Evolutionary conservation across 2,888 invertebrate species (phyloP).

Genomic region (Strigamia crassipes): DNA sequence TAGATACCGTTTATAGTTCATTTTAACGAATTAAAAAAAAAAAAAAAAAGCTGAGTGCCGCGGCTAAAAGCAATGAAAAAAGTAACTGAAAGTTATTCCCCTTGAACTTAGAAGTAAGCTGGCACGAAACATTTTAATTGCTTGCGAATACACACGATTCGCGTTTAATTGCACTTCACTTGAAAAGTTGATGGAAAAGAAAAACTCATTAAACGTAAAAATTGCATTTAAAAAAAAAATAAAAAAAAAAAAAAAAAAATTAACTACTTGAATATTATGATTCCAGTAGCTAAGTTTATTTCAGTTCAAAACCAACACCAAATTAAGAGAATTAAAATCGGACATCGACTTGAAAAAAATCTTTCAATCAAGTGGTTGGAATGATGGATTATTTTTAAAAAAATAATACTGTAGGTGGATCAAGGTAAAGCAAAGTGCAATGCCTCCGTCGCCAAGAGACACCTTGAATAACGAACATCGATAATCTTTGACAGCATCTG

Average conservation of each 20-base stretch:
- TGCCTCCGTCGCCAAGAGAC: conserved; percentile 1
- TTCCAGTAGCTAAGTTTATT: background rate
- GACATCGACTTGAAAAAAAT: background rate
- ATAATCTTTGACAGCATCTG: conserved; percentile 33
- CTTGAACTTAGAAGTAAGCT: conserved; percentile 35
- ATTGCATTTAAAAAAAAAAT: background rate
- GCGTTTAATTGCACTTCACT: conserved; percentile 32
- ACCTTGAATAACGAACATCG: conserved; percentile 20
- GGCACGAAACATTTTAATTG: conserved; percentile 32
- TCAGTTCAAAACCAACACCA: background rate
- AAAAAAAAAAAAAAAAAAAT: conserved; percentile 13
- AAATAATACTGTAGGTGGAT: background rate
- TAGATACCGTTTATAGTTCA: conserved; percentile 25
- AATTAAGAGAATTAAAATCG: conserved; percentile 2
- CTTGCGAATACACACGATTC: conserved; percentile 35
- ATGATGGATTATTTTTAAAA: background rate
- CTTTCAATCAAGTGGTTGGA: background rate
- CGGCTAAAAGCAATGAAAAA: background rate
- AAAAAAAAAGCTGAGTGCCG: background rate
- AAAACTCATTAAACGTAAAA: background rate
- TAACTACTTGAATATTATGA: background rate
- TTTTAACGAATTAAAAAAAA: background rate
- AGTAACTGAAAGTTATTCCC: conserved; percentile 7
- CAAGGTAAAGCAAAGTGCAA: background rate
- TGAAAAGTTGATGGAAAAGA: conserved; percentile 24